Evolutionary conservation across 2,797 vertebrate species (phyloP).

Genomic region (Enteromius anoplus): DNA sequence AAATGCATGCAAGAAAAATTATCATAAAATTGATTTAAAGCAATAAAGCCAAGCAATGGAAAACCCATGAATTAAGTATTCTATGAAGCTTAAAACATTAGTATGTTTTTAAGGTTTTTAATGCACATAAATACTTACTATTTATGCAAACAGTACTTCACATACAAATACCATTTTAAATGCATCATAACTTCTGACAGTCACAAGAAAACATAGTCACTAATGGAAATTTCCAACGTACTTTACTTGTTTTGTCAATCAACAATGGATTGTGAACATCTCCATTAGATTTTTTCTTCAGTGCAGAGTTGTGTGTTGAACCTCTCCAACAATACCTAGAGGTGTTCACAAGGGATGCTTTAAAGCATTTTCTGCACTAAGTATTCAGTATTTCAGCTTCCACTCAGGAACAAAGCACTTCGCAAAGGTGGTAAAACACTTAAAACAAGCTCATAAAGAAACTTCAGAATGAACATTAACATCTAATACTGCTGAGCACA

Average conservation of each 20-base stretch:
- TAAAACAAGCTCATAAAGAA: background rate
- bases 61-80: background rate
- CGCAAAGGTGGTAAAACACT: slow-evolving; percentile 12
- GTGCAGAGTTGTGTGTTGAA: background rate
- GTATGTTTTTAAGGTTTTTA: background rate
- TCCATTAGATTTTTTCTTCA: background rate
- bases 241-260: background rate
- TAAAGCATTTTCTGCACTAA: background rate
- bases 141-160: background rate
- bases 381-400: background rate
- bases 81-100: background rate
- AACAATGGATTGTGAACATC: background rate
- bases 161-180: background rate
- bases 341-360: background rate
- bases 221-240: background rate
- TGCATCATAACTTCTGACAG: background rate
- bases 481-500: slow-evolving; percentile 8
- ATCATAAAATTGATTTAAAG: background rate
- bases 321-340: background rate
- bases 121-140: background rate
- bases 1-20: background rate
- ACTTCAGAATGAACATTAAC: background rate
- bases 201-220: background rate
- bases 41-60: background rate
- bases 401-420: background rate